These are phyloP conservation scores for Drosophila nigromelanica DNA, from an alignment of 1,140 invertebrate species.

Conservation along the genomic window DNA sequence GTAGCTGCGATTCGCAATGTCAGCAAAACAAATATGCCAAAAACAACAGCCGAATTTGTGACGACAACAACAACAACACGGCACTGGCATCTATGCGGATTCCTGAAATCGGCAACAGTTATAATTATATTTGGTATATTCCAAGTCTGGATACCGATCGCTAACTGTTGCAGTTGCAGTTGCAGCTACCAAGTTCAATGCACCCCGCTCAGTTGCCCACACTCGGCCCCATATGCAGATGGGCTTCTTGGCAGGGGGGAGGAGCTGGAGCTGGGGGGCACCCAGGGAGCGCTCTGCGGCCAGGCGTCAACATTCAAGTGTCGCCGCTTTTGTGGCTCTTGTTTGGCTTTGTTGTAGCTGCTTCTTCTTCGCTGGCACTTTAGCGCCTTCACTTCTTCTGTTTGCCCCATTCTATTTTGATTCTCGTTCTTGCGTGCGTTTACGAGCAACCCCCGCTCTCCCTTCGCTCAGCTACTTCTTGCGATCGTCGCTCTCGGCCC, in stretches of 20 bases:
- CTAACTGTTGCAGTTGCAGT: background rate
- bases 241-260: background rate
- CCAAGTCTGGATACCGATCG: background rate
- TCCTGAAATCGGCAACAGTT: constrained; percentile 42
- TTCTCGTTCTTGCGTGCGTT: constrained; percentile 54
- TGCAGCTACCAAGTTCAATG: constrained; percentile 39
- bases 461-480: background rate
- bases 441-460: constrained; percentile 9
- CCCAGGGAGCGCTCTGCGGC: background rate
- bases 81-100: constrained; percentile 23
- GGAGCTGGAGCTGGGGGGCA: too few relatives aligned
- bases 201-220: too few relatives aligned
- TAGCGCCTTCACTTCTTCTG: constrained; percentile 19
- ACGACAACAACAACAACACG: constrained; percentile 43
- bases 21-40: constrained; percentile 30
- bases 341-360: background rate
- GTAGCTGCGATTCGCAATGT: constrained; percentile 12
- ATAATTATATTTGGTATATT: constrained; percentile 15
- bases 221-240: constrained; percentile 39
- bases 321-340: constrained; percentile 27
- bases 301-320: constrained; percentile 22
- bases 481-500: constrained; percentile 8
- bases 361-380: constrained; percentile 36
- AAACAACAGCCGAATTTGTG: constrained; percentile 24
- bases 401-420: constrained; percentile 69